Evolutionary conservation across 2,888 invertebrate species (phyloP).

Genomic region (Coecobrya sp.): DNA sequence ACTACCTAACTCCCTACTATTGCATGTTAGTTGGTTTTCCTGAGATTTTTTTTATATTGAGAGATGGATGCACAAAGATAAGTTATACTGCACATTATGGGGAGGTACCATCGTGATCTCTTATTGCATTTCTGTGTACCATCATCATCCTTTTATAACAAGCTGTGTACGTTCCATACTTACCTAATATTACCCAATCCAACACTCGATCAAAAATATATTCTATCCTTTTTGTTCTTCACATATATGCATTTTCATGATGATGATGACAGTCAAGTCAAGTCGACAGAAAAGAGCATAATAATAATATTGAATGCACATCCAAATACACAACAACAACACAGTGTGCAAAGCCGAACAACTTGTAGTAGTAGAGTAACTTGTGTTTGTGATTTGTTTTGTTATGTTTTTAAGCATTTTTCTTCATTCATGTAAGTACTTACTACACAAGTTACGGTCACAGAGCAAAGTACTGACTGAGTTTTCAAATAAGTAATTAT

Average conservation of each 20-base stretch:
- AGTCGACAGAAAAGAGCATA: neutral
- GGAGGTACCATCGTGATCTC: neutral
- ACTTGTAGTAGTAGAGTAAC: neutral
- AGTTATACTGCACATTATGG: neutral
- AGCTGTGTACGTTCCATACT: neutral
- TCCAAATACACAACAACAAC: no score
- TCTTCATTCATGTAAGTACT: neutral
- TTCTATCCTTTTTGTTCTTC: neutral
- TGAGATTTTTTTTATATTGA: slow-evolving; percentile 10
- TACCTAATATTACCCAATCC: slow-evolving; percentile 15
- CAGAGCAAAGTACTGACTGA: no score
- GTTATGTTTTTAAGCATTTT: neutral
- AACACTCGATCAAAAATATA: neutral
- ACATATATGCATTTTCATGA: neutral
- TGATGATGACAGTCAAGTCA: slow-evolving; percentile 8
- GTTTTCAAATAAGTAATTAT: slow-evolving; percentile 14
- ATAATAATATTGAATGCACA: no score
- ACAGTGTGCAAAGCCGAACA: neutral
- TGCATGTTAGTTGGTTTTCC: neutral
- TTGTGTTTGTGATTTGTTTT: slow-evolving; percentile 1
- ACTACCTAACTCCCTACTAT: neutral
- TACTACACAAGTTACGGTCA: neutral
- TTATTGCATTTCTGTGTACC: neutral
- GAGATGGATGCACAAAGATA: neutral
- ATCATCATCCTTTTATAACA: neutral